Evolutionary conservation across 2,888 invertebrate species (phyloP).

Genomic region (Falcaria lacertinaria): DNA sequence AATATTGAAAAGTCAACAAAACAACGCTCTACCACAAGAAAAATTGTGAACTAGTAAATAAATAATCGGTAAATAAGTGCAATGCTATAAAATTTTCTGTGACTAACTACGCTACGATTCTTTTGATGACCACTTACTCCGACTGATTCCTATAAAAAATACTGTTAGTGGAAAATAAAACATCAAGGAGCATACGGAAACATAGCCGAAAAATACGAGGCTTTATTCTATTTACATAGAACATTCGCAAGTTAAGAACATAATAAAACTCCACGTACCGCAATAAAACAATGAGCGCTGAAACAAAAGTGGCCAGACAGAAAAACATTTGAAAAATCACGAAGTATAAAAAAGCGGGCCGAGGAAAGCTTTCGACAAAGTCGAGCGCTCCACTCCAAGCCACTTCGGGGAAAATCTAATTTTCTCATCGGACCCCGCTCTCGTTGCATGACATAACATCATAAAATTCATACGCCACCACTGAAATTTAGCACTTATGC

Average conservation of each 20-base stretch:
- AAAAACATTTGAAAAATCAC: constrained; percentile 66
- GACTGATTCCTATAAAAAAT: background rate
- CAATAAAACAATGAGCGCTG: constrained; percentile 59
- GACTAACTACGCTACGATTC: too few species aligned
- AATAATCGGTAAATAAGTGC: too few species aligned
- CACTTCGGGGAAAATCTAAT: constrained; percentile 74
- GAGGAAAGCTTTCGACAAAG: constrained; percentile 68
- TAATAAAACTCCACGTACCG: constrained; percentile 51
- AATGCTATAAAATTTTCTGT: too few species aligned
- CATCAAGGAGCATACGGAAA: constrained; percentile 24
- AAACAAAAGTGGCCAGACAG: constrained; percentile 64
- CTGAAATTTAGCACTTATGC: constrained; percentile 63
- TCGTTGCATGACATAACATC: constrained; percentile 54
- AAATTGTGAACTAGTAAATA: too few species aligned
- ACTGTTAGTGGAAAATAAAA: constrained; percentile 4
- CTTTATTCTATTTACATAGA: constrained; percentile 34
- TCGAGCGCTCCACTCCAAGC: constrained; percentile 61
- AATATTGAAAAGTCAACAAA: too few species aligned
- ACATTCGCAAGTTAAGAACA: constrained; percentile 34
- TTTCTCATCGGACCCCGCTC: constrained; percentile 66
- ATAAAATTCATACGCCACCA: constrained; percentile 58
- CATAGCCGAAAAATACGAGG: constrained; percentile 21
- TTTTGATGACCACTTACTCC: too few species aligned
- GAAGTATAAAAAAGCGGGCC: constrained; percentile 43
- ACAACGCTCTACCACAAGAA: too few species aligned